Conservation (phyloP, 2,797 vertebrate species). For the Thripadectes ignobilis region DNA sequence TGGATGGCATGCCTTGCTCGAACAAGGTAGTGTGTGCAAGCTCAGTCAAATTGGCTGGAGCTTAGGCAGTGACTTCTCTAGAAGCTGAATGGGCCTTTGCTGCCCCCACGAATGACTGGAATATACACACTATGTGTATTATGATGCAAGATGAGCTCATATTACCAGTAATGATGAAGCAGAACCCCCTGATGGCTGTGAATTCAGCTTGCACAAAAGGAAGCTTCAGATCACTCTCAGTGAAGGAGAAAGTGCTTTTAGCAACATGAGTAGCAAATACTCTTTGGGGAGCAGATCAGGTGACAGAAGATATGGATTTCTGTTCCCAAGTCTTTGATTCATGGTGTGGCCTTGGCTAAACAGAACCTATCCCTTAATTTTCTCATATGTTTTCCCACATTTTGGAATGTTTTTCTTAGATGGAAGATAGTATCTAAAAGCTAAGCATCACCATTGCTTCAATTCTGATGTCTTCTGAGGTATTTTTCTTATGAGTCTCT, state of each 20-base stretch:
- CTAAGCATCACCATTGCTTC: neutral
- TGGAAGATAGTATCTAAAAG: neutral
- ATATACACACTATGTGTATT: rapidly evolving
- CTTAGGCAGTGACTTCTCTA: neutral
- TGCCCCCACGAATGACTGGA: neutral
- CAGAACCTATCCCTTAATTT: neutral
- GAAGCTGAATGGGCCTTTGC: neutral
- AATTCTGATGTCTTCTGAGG: neutral
- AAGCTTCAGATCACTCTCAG: neutral
- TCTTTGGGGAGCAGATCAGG: neutral
- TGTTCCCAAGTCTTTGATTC: neutral
- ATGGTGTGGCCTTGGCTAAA: neutral
- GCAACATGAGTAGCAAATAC: neutral
- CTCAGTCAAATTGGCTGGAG: neutral
- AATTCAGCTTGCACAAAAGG: neutral
- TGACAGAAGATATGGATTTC: neutral
- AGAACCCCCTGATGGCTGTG: neutral
- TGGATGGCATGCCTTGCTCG: neutral
- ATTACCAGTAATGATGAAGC: neutral
- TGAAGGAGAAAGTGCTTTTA: neutral
- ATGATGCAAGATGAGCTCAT: neutral
- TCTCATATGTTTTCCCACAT: neutral
- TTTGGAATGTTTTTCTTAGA: neutral
- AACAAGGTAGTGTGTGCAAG: neutral
- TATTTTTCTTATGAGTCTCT: neutral